These are phyloP conservation scores for Drosophila aldrichi DNA, from an alignment of 2,888 invertebrate genomes.

Conservation along the genomic window DNA sequence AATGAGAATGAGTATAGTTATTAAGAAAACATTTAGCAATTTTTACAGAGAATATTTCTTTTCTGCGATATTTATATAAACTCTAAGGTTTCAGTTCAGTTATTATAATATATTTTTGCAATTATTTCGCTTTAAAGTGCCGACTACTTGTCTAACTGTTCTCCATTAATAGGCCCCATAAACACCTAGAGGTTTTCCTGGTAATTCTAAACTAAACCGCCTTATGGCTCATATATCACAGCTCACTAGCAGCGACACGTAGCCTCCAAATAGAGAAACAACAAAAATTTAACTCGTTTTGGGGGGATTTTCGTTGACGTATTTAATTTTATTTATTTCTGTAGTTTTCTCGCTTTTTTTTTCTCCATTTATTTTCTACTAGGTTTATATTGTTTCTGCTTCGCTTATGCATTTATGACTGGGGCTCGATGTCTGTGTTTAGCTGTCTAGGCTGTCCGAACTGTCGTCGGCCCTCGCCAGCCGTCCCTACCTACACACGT, in stretches of 20 bases:
- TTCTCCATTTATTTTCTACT: conserved; percentile 26
- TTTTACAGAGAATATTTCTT: too few relatives aligned
- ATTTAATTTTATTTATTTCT: conserved; percentile 33
- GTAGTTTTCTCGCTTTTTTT: conserved; percentile 24
- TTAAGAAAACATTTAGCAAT: too few relatives aligned
- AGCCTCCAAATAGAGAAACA: conserved; percentile 47
- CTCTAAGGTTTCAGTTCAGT: background rate
- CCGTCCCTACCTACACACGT: conserved; percentile 6
- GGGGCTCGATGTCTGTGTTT: conserved; percentile 34
- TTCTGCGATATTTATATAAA: background rate
- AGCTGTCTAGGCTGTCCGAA: conserved; percentile 30
- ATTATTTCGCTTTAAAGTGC: background rate
- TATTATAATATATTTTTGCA: background rate
- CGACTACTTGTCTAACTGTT: conserved; percentile 7
- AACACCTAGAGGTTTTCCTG: conserved; percentile 9
- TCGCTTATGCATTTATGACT: conserved; percentile 69
- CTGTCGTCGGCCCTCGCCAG: conserved; percentile 30
- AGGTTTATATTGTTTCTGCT: conserved; percentile 35
- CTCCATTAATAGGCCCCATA: conserved; percentile 12
- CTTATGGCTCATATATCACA: conserved; percentile 43
- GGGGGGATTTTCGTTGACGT: conserved; percentile 51
- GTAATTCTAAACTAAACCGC: conserved; percentile 18
- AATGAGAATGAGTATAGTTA: too few relatives aligned
- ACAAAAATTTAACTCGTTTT: conserved; percentile 65
- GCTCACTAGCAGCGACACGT: conserved; percentile 32